Percentiles rank a stretch among this genome's conserved stretches.
These are phyloP conservation scores for Polylopha cassiicola DNA, from an alignment of 2,888 invertebrate species.

Conservation along the genomic window DNA sequence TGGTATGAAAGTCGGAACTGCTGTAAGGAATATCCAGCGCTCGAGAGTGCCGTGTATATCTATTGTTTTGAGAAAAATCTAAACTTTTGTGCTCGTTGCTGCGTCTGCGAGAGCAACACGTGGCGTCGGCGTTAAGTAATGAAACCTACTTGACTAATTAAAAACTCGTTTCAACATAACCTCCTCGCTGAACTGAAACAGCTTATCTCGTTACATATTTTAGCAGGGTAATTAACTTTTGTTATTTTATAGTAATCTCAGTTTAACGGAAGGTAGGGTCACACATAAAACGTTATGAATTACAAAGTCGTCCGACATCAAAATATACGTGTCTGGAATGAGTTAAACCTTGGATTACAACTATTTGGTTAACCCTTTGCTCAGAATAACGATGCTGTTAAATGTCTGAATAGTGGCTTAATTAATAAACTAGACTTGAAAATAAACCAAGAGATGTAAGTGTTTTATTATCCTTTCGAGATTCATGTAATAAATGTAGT, in stretches of 20 bases:
- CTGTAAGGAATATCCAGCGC: constrained; percentile 67
- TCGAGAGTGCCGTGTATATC: constrained; percentile 47
- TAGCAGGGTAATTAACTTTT: constrained; percentile 35
- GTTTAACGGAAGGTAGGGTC: constrained; percentile 40
- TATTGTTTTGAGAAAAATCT: constrained; percentile 69
- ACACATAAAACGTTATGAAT: constrained; percentile 51
- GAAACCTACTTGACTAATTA: constrained; percentile 57
- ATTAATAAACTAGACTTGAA: constrained; percentile 32
- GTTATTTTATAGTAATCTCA: constrained; percentile 48
- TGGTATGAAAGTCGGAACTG: constrained; percentile 71
- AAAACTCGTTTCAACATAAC: constrained; percentile 49
- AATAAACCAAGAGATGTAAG: too few species aligned
- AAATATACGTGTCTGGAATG: constrained; percentile 43
- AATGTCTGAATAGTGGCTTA: constrained; percentile 40
- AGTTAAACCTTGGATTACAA: constrained; percentile 43
- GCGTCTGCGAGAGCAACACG: constrained; percentile 57
- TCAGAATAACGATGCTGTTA: constrained; percentile 39
- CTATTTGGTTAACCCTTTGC: constrained; percentile 37
- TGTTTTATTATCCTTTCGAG: too few species aligned
- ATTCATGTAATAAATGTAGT: too few species aligned
- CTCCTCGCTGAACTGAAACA: constrained; percentile 50
- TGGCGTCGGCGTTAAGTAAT: constrained; percentile 61
- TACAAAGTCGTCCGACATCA: constrained; percentile 39
- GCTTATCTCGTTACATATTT: constrained; percentile 42
- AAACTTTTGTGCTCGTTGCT: constrained; percentile 52